Evolutionary conservation across 1,140 invertebrate genomes (phyloP).

Genomic region (Drosophila lowei): DNA sequence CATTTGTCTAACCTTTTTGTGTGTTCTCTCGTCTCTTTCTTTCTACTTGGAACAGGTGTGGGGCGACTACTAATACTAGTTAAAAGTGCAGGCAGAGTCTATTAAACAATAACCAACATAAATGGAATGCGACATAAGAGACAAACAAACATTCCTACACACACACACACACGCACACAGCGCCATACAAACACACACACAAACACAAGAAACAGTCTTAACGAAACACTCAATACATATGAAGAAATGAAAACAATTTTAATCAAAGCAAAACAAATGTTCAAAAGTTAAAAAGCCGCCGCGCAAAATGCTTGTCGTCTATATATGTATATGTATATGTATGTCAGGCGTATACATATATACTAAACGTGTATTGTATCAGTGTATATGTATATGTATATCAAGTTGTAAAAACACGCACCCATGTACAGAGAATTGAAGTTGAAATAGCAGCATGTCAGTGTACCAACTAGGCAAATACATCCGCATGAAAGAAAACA

Average conservation of each 20-base stretch:
- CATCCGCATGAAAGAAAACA: conserved; percentile 36
- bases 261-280: conserved; percentile 57
- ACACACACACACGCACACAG: conserved; percentile 26
- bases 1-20: conserved; percentile 54
- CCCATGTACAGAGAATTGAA: conserved; percentile 65
- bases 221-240: conserved; percentile 19
- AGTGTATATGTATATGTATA: conserved; percentile 55
- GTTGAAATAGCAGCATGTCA: conserved; percentile 43
- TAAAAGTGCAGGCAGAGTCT: conserved; percentile 55
- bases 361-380: conserved; percentile 34
- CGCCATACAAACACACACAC: conserved; percentile 10
- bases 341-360: conserved; percentile 23
- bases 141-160: conserved; percentile 23
- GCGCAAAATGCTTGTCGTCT: conserved; percentile 49
- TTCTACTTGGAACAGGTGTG: conserved; percentile 81
- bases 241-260: conserved; percentile 40
- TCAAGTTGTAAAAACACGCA: conserved; percentile 62
- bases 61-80: conserved; percentile 81
- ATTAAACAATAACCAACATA: conserved; percentile 60
- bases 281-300: conserved; percentile 45
- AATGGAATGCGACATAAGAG: conserved; percentile 43
- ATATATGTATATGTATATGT: conserved; percentile 43
- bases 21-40: conserved; percentile 58
- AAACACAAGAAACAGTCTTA: conserved; percentile 25
- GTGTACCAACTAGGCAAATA: conserved; percentile 27